phyloP scores from a whole-genome alignment of 1,140 invertebrate genomes.

The Zaprionus africanus region DNA sequence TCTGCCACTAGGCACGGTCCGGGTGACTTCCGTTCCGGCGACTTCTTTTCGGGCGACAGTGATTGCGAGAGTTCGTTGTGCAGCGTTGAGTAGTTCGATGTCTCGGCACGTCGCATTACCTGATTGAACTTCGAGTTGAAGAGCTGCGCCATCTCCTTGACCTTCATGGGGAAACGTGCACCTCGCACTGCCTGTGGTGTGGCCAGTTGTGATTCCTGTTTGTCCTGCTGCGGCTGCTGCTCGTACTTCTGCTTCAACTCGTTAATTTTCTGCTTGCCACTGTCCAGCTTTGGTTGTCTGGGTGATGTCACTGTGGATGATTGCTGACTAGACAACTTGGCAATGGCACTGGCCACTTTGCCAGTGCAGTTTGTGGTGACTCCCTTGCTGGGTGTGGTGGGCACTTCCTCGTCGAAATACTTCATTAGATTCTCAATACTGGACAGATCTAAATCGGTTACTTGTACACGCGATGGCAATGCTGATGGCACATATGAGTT shows the following conservation, averaged over 20 bases:
- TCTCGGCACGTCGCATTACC: slow-evolving; percentile 55
- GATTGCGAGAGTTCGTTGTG: slow-evolving; percentile 58
- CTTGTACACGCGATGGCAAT: slow-evolving; percentile 26
- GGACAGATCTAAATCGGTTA: slow-evolving; percentile 66
- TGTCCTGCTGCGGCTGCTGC: slow-evolving; percentile 9
- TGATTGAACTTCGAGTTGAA: slow-evolving; percentile 74
- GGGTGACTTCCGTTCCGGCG: slow-evolving; percentile 7
- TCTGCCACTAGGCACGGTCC: slow-evolving; percentile 71
- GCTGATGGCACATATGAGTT: slow-evolving; percentile 51
- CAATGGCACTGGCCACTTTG: slow-evolving; percentile 72
- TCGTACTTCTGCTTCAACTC: slow-evolving; percentile 71
- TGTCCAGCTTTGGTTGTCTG: slow-evolving; percentile 32
- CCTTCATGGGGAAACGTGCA: slow-evolving; percentile 57
- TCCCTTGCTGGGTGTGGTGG: slow-evolving; percentile 10
- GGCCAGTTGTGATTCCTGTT: slow-evolving; percentile 1
- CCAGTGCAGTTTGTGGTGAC: slow-evolving; percentile 32
- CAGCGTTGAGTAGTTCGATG: slow-evolving; percentile 51
- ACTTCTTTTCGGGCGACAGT: slow-evolving; percentile 45
- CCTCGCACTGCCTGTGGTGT: slow-evolving; percentile 2
- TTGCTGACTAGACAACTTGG: slow-evolving; percentile 55
- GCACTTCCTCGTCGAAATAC: slow-evolving; percentile 79
- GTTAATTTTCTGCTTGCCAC: slow-evolving; percentile 54
- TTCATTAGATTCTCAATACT: slow-evolving; percentile 80
- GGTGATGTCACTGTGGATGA: slow-evolving; percentile 18
- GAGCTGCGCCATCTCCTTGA: slow-evolving; percentile 75